These are phyloP conservation scores for Hyppa rectilinea DNA, from an alignment of 2,888 invertebrate genomes.

Conservation along the genomic window DNA sequence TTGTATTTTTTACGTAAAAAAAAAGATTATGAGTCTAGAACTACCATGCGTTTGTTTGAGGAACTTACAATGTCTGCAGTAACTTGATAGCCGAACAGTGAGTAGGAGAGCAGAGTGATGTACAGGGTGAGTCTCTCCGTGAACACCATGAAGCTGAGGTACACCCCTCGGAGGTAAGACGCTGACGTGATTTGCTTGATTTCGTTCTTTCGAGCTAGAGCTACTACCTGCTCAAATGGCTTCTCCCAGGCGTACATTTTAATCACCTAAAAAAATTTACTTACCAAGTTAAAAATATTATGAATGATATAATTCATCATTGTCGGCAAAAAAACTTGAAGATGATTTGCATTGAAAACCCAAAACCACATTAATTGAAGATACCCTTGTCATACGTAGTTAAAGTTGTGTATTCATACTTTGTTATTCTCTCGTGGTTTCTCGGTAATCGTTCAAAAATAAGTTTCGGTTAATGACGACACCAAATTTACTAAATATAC, in stretches of 20 bases:
- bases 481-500: not conserved
- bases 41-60: not conserved
- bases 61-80: conserved; percentile 90
- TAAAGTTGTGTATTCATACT: conserved; percentile 16
- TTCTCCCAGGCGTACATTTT: conserved; percentile 99
- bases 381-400: not conserved
- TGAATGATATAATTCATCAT: not conserved
- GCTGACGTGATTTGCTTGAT: conserved; percentile 91
- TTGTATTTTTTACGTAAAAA: not conserved
- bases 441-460: conserved; percentile 18
- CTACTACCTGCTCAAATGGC: conserved; percentile 96
- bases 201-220: conserved; percentile 93
- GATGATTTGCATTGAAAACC: conserved; percentile 14
- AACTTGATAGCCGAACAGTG: conserved; percentile 92
- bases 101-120: conserved; percentile 94
- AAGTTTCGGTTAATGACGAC: conserved; percentile 9
- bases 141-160: conserved; percentile 94
- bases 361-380: not conserved
- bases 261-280: conserved; percentile 92
- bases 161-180: conserved; percentile 92
- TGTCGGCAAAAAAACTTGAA: conserved; percentile 1
- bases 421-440: conserved; percentile 28
- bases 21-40: not conserved
- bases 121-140: conserved; percentile 96
- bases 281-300: not conserved